Evolutionary conservation across 2,113 vertebrate species (phyloP).

Genomic region (Zapornia atra): DNA sequence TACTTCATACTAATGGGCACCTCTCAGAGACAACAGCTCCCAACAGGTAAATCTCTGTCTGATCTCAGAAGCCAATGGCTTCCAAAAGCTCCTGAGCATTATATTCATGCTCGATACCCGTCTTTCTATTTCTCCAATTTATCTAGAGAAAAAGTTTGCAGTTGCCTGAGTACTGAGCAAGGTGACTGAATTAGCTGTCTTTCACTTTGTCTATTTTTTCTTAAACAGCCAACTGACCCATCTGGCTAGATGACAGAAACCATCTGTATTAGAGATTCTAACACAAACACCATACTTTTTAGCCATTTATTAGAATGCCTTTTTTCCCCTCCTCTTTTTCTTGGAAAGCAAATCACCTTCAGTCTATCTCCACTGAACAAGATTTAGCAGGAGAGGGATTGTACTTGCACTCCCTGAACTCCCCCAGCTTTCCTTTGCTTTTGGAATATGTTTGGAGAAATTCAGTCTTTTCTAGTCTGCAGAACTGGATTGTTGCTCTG

Average conservation of each 20-base stretch:
- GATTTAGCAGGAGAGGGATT: not conserved
- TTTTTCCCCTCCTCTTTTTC: not conserved
- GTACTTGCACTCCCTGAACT: not conserved
- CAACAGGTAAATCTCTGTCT: not conserved
- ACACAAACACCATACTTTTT: constrained; percentile 20
- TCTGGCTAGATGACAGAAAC: constrained; percentile 7
- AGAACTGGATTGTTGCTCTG: not conserved
- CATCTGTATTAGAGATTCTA: constrained; percentile 17
- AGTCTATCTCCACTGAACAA: not conserved
- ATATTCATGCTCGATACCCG: not conserved
- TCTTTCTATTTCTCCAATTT: not conserved
- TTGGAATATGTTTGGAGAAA: constrained; percentile 22
- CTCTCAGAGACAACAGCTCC: not conserved
- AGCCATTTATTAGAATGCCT: constrained; percentile 11
- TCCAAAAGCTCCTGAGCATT: not conserved
- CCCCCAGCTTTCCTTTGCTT: not conserved
- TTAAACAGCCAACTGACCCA: not conserved
- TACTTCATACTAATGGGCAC: not conserved
- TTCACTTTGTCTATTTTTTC: not conserved
- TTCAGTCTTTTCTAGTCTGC: not conserved
- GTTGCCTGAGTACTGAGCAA: not conserved
- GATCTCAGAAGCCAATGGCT: not conserved
- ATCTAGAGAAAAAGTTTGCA: not conserved
- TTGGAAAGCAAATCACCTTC: constrained; percentile 39
- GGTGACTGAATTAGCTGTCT: not conserved